Evolutionary conservation across 2,797 vertebrate species (phyloP).

Genomic region (Sylvilagus floridanus): DNA sequence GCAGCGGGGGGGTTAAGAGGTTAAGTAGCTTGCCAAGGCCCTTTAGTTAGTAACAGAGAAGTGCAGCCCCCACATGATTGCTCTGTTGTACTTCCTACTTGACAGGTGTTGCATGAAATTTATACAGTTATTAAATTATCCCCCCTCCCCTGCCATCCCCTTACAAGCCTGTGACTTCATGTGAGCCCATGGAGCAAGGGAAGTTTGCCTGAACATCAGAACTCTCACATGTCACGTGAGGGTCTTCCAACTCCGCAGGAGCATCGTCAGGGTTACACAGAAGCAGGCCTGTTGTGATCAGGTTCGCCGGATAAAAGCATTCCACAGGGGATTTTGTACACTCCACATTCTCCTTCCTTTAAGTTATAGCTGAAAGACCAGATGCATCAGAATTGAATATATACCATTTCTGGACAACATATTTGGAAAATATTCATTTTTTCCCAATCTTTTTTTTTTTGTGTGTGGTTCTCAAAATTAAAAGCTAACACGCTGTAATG

Average conservation of each 20-base stretch:
- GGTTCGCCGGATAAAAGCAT: not conserved
- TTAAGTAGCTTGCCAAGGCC: not conserved
- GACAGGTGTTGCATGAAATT: not conserved
- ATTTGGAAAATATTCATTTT: constrained; percentile 4
- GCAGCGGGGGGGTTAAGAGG: not conserved
- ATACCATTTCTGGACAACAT: not conserved
- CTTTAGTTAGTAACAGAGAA: too few relatives aligned
- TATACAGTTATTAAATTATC: not conserved
- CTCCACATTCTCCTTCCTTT: not conserved
- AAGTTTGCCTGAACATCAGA: not conserved
- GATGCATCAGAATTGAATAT: not conserved
- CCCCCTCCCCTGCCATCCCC: not conserved
- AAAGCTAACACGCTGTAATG: not conserved
- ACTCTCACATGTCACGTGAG: not conserved
- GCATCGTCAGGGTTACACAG: accelerated
- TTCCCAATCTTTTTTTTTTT: not conserved
- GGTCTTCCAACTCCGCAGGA: not conserved
- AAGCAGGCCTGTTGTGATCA: not conserved
- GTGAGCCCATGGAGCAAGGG: accelerated
- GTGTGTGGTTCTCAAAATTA: constrained; percentile 14
- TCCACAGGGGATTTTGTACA: accelerated
- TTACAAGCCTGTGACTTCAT: not conserved
- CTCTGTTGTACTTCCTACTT: not conserved
- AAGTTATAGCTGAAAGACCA: not conserved
- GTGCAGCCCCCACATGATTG: not conserved